Percentiles rank a stretch among this genome's conserved stretches.
Evolutionary conservation across 2,113 vertebrate genomes (phyloP).

Genomic region (Limanda limanda): DNA sequence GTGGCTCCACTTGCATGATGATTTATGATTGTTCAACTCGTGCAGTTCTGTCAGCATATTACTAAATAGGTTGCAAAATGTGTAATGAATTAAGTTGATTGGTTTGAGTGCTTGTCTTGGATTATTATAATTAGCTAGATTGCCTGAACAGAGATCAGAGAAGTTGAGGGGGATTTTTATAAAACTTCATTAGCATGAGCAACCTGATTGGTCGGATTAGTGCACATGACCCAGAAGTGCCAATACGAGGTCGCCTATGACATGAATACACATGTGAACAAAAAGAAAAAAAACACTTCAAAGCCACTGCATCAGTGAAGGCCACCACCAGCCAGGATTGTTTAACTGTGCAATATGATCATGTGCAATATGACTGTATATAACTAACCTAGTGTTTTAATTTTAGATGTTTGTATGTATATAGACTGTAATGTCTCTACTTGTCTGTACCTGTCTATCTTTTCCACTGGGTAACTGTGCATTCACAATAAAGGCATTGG

Average conservation of each 20-base stretch:
- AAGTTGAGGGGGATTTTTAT: constrained; percentile 22
- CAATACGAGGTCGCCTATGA: neutral
- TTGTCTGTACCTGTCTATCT: no score
- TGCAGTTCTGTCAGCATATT: neutral
- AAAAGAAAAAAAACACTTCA: no score
- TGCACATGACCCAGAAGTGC: constrained; percentile 1
- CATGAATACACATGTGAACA: neutral
- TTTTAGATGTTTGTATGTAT: no score
- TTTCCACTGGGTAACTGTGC: no score
- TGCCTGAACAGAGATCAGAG: constrained; percentile 20
- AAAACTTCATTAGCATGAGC: neutral
- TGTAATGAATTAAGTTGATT: constrained; percentile 26
- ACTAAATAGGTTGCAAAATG: constrained; percentile 30
- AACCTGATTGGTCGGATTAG: constrained; percentile 4
- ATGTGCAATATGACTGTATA: no score
- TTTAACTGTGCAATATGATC: no score
- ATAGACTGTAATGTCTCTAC: no score
- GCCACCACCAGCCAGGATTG: no score
- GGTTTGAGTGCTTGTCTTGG: constrained; percentile 22
- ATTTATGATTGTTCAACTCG: neutral
- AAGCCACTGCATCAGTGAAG: no score
- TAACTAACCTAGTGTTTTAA: no score
- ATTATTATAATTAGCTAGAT: constrained; percentile 22
- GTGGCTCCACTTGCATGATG: neutral
- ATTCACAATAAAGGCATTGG: no score